Conservation (phyloP, 2,113 vertebrate genomes). For the Donacobius atricapilla region DNA sequence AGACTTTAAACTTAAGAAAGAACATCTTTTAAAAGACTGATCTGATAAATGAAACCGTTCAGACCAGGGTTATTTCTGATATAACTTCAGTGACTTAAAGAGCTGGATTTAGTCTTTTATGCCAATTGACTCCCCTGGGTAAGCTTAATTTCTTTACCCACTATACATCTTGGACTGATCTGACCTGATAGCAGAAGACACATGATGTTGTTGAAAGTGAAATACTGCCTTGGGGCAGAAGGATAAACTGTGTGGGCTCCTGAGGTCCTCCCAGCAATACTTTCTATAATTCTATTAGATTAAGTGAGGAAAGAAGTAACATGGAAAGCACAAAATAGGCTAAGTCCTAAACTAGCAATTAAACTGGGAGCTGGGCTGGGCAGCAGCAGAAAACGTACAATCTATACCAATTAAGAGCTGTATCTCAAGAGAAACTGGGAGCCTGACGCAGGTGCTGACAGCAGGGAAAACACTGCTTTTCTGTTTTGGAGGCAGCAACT, state of each 20-base stretch:
- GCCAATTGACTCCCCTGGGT: constrained; percentile 43
- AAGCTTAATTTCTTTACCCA: constrained; percentile 37
- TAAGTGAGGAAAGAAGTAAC: constrained; percentile 32
- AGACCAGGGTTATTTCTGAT: constrained; percentile 38
- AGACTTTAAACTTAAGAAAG: constrained; percentile 30
- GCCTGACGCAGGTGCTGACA: constrained; percentile 58
- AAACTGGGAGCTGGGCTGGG: constrained; percentile 33
- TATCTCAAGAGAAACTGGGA: constrained; percentile 52
- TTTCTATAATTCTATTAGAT: constrained; percentile 61
- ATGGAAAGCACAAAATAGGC: constrained; percentile 39
- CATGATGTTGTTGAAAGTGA: constrained; percentile 50
- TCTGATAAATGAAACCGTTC: constrained; percentile 38
- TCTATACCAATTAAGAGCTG: constrained; percentile 68
- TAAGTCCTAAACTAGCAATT: constrained; percentile 55
- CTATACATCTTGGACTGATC: constrained; percentile 18
- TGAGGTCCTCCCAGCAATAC: constrained; percentile 55
- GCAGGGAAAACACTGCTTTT: constrained; percentile 37
- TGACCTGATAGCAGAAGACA: constrained; percentile 58
- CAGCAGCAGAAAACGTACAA: constrained; percentile 47
- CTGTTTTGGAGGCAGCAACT: constrained; percentile 21
- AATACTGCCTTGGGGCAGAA: constrained; percentile 63
- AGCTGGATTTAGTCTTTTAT: constrained; percentile 45
- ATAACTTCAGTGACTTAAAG: constrained; percentile 7
- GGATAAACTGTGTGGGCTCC: constrained; percentile 51
- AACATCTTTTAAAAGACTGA: constrained; percentile 14